phyloP scores from a whole-genome alignment of 2,113 vertebrate species.

The Hiodon alosoides region DNA sequence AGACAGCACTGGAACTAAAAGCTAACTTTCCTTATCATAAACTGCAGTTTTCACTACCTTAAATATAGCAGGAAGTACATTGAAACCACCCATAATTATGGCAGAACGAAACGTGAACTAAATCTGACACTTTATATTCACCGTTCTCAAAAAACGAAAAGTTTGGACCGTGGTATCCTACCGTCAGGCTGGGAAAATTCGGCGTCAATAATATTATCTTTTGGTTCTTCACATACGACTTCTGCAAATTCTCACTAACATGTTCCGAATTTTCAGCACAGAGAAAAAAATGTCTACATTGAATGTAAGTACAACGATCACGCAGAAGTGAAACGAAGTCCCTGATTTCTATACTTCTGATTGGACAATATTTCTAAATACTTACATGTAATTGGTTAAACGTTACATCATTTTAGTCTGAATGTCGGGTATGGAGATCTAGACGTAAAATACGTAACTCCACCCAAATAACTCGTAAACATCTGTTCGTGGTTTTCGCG shows the following conservation, averaged over 20 bases:
- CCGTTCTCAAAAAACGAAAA: neutral
- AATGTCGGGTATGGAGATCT: constrained; percentile 43
- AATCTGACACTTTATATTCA: constrained; percentile 4
- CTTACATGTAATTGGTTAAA: constrained; percentile 41
- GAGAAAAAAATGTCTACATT: constrained; percentile 37
- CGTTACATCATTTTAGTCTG: constrained; percentile 27
- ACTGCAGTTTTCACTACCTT: neutral
- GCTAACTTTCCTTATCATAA: no score
- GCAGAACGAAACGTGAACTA: constrained; percentile 19
- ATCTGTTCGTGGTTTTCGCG: constrained; percentile 51
- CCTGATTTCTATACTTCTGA: constrained; percentile 52
- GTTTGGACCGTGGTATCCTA: constrained; percentile 24
- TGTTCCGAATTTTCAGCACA: neutral
- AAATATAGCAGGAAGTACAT: constrained; percentile 65
- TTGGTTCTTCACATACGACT: constrained; percentile 3
- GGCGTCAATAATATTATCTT: neutral
- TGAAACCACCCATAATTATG: constrained; percentile 43
- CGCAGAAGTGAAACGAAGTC: neutral
- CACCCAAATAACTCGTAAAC: constrained; percentile 57
- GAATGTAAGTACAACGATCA: constrained; percentile 33
- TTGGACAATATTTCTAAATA: constrained; percentile 39
- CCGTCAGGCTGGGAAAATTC: constrained; percentile 21
- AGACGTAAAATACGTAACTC: constrained; percentile 55
- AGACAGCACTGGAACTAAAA: no score
- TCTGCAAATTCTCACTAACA: neutral